phyloP scores from a whole-genome alignment of 1,140 invertebrate species.

The Calephelis virginiensis region DNA sequence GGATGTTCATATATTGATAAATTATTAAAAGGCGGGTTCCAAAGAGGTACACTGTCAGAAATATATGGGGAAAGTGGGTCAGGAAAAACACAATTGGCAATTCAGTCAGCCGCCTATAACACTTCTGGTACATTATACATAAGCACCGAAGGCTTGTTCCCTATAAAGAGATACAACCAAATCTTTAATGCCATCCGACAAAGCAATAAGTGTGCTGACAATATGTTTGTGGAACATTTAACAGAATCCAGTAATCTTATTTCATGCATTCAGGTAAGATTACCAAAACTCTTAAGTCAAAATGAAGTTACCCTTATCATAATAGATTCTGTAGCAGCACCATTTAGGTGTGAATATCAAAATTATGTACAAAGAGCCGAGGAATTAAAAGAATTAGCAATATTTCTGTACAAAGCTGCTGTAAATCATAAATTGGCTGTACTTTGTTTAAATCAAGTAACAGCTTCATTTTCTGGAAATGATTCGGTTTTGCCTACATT shows the following conservation, averaged over 20 bases:
- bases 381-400: constrained; percentile 57
- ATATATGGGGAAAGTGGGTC: constrained; percentile 89
- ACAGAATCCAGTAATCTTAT: constrained; percentile 54
- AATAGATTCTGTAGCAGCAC: constrained; percentile 63
- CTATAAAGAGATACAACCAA: constrained; percentile 59
- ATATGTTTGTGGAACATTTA: constrained; percentile 64
- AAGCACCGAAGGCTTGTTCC: constrained; percentile 68
- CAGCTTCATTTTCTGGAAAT: constrained; percentile 45
- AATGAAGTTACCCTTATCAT: constrained; percentile 45
- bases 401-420: constrained; percentile 43
- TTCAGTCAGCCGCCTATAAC: constrained; percentile 82
- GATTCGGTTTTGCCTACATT: constrained; percentile 51
- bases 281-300: constrained; percentile 50
- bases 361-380: constrained; percentile 66
- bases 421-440: constrained; percentile 52
- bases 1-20: constrained; percentile 82
- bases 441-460: constrained; percentile 66
- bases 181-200: constrained; percentile 38
- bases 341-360: constrained; percentile 56
- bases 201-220: constrained; percentile 36
- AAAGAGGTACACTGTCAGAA: constrained; percentile 87
- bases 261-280: constrained; percentile 52
- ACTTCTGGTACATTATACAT: constrained; percentile 52
- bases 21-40: constrained; percentile 85
- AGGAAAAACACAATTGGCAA: constrained; percentile 91